A percentile compares a stretch with the other conserved stretches of the same genome.
Evolutionary conservation across 2,797 vertebrate species (phyloP).

Genomic region (Hippopotamyrus pictus): DNA sequence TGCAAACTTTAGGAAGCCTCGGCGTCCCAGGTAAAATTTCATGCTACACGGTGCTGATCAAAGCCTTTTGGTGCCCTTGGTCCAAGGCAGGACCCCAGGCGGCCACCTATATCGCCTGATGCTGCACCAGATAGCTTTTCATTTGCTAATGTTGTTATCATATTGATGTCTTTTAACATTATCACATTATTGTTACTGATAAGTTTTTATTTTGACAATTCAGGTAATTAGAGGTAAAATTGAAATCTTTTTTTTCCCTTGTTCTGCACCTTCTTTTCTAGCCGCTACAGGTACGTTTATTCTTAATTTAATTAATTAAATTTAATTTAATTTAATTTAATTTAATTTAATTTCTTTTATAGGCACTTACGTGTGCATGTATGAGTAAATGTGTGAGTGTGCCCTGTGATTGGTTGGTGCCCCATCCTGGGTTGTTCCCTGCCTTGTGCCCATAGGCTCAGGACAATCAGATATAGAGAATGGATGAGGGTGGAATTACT

Average conservation of each 20-base stretch:
- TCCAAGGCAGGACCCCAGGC: neutral
- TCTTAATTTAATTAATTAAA: neutral
- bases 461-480: neutral
- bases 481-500: neutral
- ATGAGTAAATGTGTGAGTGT: neutral
- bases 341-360: neutral
- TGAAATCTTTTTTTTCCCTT: neutral
- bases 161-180: neutral
- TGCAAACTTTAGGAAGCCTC: conserved; percentile 42
- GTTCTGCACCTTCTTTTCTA: conserved; percentile 30
- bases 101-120: neutral
- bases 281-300: conserved; percentile 57
- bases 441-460: neutral
- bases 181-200: neutral
- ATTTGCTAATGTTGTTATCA: neutral
- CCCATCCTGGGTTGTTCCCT: neutral
- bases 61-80: neutral
- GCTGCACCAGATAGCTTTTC: neutral
- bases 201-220: neutral
- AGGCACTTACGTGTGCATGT: neutral
- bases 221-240: neutral
- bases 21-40: conserved; percentile 57
- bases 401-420: neutral
- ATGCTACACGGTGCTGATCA: neutral
- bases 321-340: neutral